These are phyloP conservation scores for Atta texana DNA, from an alignment of 1,140 invertebrate species.

Conservation along the genomic window DNA sequence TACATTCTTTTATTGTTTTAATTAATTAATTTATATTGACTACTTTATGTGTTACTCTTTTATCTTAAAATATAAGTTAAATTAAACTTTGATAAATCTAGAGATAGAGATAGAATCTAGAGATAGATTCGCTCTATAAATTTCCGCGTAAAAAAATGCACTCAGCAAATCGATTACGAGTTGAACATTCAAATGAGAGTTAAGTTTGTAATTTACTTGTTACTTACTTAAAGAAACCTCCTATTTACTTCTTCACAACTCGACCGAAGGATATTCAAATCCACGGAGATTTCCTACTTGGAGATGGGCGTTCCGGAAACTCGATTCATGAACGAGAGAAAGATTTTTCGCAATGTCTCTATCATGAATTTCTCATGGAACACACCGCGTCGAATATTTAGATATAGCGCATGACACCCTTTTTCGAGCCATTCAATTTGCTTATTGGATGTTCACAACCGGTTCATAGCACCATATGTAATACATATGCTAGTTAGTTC, in stretches of 20 bases:
- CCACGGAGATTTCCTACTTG: conserved; percentile 33
- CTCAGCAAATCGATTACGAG: conserved; percentile 34
- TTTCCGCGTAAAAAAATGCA: not conserved
- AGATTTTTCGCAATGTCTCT: conserved; percentile 57
- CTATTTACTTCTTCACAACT: conserved; percentile 49
- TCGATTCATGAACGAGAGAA: conserved; percentile 35
- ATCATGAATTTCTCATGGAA: conserved; percentile 58
- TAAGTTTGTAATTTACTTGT: conserved; percentile 52
- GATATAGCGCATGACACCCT: conserved; percentile 29
- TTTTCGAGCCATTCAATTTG: conserved; percentile 52
- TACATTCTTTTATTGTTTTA: not conserved
- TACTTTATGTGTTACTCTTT: not conserved
- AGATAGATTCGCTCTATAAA: not conserved
- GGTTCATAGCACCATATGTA: conserved; percentile 40
- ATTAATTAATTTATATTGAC: not conserved
- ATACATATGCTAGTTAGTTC: conserved; percentile 30
- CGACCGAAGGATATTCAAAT: conserved; percentile 49
- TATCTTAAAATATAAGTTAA: conserved; percentile 7
- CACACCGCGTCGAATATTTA: conserved; percentile 53
- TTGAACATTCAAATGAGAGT: conserved; percentile 53
- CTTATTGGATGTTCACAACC: conserved; percentile 59
- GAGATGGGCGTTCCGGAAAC: conserved; percentile 47
- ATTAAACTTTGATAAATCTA: not conserved
- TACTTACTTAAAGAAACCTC: conserved; percentile 51
- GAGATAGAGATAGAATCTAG: not conserved